Evolutionary conservation across 1,140 invertebrate genomes (phyloP), one percentile per base, ranked within the genome.

Genomic region (Monochamus saltuarius): DNA sequence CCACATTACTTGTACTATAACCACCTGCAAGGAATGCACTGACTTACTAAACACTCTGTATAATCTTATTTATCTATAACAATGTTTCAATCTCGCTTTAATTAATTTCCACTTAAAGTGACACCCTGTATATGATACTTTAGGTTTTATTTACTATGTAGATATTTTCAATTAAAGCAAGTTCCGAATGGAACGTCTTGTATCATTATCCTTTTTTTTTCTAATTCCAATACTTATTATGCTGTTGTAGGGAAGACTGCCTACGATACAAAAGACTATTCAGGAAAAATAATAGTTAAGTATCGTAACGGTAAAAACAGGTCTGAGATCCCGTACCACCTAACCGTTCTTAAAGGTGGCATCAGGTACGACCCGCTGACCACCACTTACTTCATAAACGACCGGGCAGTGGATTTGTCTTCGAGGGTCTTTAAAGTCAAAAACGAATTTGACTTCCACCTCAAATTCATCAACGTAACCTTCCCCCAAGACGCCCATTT

Each of bases 391-490:
- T 82, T 82, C 65, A 78, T 81, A 38, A 78, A 79, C n/a, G 78
- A 82, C 42, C 77, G 78, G 22, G 71, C 75, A 39, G 75, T 78
- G 52, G 59, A 72, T 46, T 61, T 65, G 49, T 62, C 58, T 16
- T 68, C 78, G 4, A 75, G 86, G 60, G 79, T 82, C 62, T 82
- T 91, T 59, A 82, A 79, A 57, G 79, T 89, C 46, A 83, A 84
- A 56, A 92, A 91, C 75, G 84, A 83, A 65, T 91, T 89, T 77
- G 82, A 84, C 71, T 79, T 85, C 61, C 82, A 87, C 36, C 73
- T 91, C 56, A 86, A 85, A 47, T 80, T 92, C 59, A 85, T 85
- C 61, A 87, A 89, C 74, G 80, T 88, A 43, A 83, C 84, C n/a
- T 75, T 91, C 68, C 79, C 83, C 16, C 63, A 77, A 13, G 83